Base-by-base conservation (phyloP, 2,888 invertebrate species). In the Apantesis nais region DNA sequence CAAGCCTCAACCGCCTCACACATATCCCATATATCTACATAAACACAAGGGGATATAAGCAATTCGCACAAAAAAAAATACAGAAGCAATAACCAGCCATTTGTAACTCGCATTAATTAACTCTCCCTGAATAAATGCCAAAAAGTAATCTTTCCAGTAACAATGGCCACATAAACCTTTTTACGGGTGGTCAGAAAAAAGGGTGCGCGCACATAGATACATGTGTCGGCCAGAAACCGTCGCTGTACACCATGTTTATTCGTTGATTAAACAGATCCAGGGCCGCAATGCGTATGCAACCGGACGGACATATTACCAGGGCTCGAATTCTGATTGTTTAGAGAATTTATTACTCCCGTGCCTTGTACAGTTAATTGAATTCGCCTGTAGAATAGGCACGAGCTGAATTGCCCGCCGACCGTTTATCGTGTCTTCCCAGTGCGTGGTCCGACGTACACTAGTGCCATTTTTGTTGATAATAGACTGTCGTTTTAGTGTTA, bases 281-380 rank as follows among this genome's bases (percentile, higher is more conserved):
- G 89, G 90, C 93, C 93, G 93, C 94, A 93, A 88, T 94, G 94
- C 94, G 94, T 92, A 93, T 93, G 94, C 93, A 94, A 89, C 88
- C 91, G 91, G 89, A 92, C 93, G 92, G 90, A 94, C 94, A 93
- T 94, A 94, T 94, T 93, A 94, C 93, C 93, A 91, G 89, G 92
- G 88, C 93, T 94, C 94, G 93, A 94, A 94, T 94, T 94, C 93
- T 94, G 94, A 94, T 94, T 94, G 94, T 94, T 94, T 94, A 94
- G 94, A 94, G 93, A 94, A 95, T 95, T 95, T 95, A 95, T 95
- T 93, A 93, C 94, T 90, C 94, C 87, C 89, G 92, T 89, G 93
- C 93, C 93, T 92, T 94, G 94, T 94, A 93, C 93, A 91, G 93
- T 94, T 94, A 94, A 94, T 94, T 94, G 94, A 94, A 94, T 94